Evolutionary conservation across 2,888 invertebrate genomes (phyloP), one percentile per base, ranked within the genome.

Genomic region (Hoplodrina blanda): DNA sequence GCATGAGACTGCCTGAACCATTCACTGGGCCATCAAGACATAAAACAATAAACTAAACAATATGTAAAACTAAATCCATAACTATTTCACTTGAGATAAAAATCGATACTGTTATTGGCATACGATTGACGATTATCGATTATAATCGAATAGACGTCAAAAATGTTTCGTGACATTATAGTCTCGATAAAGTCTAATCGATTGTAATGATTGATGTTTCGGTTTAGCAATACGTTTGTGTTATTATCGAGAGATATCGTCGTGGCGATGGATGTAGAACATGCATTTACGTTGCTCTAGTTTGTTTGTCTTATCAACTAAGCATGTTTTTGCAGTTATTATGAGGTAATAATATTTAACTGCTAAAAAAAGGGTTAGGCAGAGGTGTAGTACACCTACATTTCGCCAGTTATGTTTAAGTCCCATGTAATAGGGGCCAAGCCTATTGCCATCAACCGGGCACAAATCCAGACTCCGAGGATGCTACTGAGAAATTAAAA

Each of bases 71-170:
- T 30, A 64, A 64, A 70, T 63, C 46, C 59, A 54, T 57, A 60
- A 52, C 54, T 25, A 19, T 50, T 64, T 62, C 44, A 74, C 30
- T 55, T 66, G 71, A 83, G 84, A 85, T 87, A 77, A 74, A 56
- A 70, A 85, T 87, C 84, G 69, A 65, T 74, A 80, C 71, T 80
- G 19, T 71, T 74, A 79, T 73, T 81, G 78, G 66, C 77, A 67
- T 81, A 76, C 73, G 73, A 74, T 81, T 81, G 75, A 70, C 83
- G 79, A 82, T 78, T 80, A 60, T 78, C 74, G 80, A 85, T 85
- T 62, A 66, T 61, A 76, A 83, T 82, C 77, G 72, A 71, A 73
- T 74, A 73, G 66, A 79, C 69, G 77, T 66, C 77, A 80, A 61
- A 65, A 61, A 62, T 82, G 70, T 75, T 76, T 76, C 73, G 62